Percentiles rank a stretch among this genome's conserved stretches.
Evolutionary conservation across 2,888 invertebrate species (phyloP).

Genomic region (Gandaritis pyraliata): DNA sequence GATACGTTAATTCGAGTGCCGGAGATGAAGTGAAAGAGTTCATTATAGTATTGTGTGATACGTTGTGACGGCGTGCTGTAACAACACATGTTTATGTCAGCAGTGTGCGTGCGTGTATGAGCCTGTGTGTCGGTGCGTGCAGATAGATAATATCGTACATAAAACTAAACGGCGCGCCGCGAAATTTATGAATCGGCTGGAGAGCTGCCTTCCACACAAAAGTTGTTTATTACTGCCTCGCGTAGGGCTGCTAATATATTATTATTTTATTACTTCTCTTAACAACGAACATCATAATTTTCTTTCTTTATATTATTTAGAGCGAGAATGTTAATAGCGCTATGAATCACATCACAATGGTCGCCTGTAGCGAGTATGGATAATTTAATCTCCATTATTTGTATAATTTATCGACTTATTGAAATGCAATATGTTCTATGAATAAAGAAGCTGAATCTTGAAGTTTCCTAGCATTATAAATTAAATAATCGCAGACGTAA

Average conservation of each 20-base stretch:
- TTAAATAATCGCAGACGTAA: constrained; percentile 1
- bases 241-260: constrained; percentile 75
- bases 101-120: constrained; percentile 44
- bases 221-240: constrained; percentile 75
- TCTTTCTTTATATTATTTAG: constrained; percentile 70
- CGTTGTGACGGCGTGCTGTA: constrained; percentile 34
- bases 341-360: constrained; percentile 70
- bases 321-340: constrained; percentile 67
- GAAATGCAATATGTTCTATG: constrained; percentile 41
- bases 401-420: constrained; percentile 61
- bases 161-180: constrained; percentile 79
- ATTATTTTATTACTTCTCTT: constrained; percentile 63
- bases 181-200: constrained; percentile 80
- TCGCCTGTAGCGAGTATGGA: constrained; percentile 65
- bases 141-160: constrained; percentile 78
- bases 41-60: constrained; percentile 38
- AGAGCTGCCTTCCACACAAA: constrained; percentile 81
- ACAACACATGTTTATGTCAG: constrained; percentile 47
- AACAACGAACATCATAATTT: constrained; percentile 70
- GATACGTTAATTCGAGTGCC: constrained; percentile 21
- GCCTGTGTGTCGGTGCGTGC: constrained; percentile 57
- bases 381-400: constrained; percentile 71
- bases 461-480: constrained; percentile 15
- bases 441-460: constrained; percentile 20
- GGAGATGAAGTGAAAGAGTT: constrained; percentile 11